Percentiles rank a stretch among this genome's conserved stretches.
Conservation (phyloP, 2,113 vertebrate genomes). For the Corythaeola cristata region DNA sequence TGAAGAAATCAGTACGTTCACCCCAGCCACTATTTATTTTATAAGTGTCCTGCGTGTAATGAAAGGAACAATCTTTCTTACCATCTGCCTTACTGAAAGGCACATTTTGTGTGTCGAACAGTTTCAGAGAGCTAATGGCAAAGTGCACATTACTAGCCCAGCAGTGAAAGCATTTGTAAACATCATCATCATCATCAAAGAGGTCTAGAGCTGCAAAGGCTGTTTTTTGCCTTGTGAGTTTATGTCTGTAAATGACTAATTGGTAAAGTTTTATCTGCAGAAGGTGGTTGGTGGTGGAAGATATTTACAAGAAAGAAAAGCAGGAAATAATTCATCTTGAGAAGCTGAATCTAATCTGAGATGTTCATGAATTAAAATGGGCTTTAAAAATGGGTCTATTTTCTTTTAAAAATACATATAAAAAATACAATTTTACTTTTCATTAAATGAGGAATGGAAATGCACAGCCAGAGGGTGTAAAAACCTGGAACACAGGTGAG, state of each 20-base stretch:
- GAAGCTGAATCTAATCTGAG: slow-evolving; percentile 34
- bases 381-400: not conserved
- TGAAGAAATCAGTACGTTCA: not conserved
- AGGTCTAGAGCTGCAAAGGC: slow-evolving; percentile 50
- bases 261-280: slow-evolving; percentile 74
- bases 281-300: slow-evolving; percentile 69
- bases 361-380: not conserved
- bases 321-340: slow-evolving; percentile 76
- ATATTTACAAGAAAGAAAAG: slow-evolving; percentile 73
- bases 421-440: not conserved
- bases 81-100: slow-evolving; percentile 60
- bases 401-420: not conserved
- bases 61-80: slow-evolving; percentile 69
- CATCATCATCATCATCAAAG: slow-evolving; percentile 71
- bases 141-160: slow-evolving; percentile 66
- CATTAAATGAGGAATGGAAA: not conserved
- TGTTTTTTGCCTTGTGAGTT: slow-evolving; percentile 70
- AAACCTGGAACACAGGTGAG: not conserved
- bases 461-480: not conserved
- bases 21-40: slow-evolving; percentile 66
- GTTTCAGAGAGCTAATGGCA: slow-evolving; percentile 66
- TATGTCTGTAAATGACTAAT: slow-evolving; percentile 76
- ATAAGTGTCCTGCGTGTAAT: slow-evolving; percentile 48
- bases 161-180: slow-evolving; percentile 73
- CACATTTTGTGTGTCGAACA: slow-evolving; percentile 34